These are phyloP conservation scores for Manduca sexta DNA, from an alignment of 1,140 invertebrate species.

Conservation along the genomic window DNA sequence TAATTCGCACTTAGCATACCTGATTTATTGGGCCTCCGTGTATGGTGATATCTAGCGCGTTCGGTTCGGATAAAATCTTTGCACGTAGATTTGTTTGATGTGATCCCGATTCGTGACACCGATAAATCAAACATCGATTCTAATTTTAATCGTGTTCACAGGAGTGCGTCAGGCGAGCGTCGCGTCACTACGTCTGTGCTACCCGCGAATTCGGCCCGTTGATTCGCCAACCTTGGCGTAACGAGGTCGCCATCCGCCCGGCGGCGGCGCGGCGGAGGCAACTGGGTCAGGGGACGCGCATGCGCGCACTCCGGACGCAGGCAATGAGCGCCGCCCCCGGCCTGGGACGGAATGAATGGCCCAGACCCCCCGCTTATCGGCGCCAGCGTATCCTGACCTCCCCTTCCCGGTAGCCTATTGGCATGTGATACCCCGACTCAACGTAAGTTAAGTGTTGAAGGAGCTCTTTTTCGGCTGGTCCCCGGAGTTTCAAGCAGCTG, in stretches of 20 bases:
- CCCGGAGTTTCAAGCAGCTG: slow-evolving; percentile 37
- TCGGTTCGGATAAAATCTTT: neutral
- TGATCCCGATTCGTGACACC: slow-evolving; percentile 3
- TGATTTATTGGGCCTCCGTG: no score
- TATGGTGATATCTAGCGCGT: no score
- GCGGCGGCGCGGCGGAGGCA: slow-evolving; percentile 39
- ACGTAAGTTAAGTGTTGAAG: slow-evolving; percentile 17
- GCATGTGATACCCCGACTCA: slow-evolving; percentile 8
- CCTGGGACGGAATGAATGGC: slow-evolving; percentile 53
- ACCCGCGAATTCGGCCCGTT: slow-evolving; percentile 45
- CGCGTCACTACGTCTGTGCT: slow-evolving; percentile 50
- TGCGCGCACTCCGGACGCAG: slow-evolving; percentile 54
- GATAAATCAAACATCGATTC: slow-evolving; percentile 13
- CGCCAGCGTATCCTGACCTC: slow-evolving; percentile 43
- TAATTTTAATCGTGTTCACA: slow-evolving; percentile 19
- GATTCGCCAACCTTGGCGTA: slow-evolving; percentile 62
- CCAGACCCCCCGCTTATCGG: slow-evolving; percentile 40
- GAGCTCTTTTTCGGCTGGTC: slow-evolving; percentile 32
- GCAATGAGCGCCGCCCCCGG: slow-evolving; percentile 64
- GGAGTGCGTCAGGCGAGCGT: slow-evolving; percentile 12
- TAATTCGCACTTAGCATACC: no score
- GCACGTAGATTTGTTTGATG: neutral
- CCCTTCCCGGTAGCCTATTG: slow-evolving; percentile 34
- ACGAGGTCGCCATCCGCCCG: slow-evolving; percentile 48
- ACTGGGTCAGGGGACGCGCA: slow-evolving; percentile 62